Conservation (phyloP, 1,140 invertebrate species). For the Wiebesia pumilae region DNA sequence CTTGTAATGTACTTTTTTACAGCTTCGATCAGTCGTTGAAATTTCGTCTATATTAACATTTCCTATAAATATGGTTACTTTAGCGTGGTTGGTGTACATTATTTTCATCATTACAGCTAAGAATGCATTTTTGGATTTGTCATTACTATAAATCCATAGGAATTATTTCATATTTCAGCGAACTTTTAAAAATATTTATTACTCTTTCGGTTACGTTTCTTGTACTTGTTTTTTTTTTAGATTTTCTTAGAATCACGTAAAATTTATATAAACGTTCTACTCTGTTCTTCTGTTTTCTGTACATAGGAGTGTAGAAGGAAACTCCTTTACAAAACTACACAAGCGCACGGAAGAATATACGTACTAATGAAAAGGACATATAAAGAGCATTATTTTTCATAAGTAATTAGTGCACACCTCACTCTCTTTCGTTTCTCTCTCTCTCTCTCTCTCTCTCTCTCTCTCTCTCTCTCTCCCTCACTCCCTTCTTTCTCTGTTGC, state of each 20-base stretch:
- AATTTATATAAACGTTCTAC: background rate
- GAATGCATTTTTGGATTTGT: no score
- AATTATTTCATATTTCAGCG: no score
- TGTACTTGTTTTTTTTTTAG: no score
- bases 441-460: slow-evolving; percentile 57
- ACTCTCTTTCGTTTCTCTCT: slow-evolving; percentile 64
- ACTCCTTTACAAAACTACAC: slow-evolving; percentile 3
- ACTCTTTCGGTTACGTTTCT: no score
- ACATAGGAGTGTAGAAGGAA: background rate
- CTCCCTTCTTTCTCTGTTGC: slow-evolving; percentile 67
- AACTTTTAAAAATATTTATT: no score
- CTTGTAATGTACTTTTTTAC: background rate
- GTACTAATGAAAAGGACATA: background rate
- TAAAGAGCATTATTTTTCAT: slow-evolving; percentile 42
- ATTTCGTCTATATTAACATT: no score
- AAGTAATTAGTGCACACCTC: slow-evolving; percentile 35
- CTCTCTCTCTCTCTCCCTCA: slow-evolving; percentile 57
- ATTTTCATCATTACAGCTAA: no score
- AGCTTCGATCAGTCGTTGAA: background rate
- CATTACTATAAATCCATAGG: no score
- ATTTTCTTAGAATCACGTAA: background rate
- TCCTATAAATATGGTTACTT: no score
- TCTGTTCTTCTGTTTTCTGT: background rate
- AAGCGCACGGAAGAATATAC: background rate
- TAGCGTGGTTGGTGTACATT: no score